Base-by-base conservation (phyloP, 2,888 invertebrate genomes). In the Acronicta aceris region DNA sequence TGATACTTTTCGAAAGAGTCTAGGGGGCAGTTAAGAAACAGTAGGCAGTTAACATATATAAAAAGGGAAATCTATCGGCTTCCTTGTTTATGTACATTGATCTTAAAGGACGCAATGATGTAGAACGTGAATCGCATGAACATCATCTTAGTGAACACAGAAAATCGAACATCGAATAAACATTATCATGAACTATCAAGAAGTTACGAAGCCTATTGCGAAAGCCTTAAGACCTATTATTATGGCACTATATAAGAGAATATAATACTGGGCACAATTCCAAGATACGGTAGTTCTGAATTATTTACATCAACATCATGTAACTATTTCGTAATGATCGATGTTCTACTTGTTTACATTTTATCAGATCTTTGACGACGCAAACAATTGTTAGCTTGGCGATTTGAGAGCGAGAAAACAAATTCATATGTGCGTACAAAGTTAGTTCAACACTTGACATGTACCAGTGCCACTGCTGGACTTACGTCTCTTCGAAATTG, bases 241-340 rank as follows among this genome's bases (percentile, higher is more conserved):
- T 42, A 53, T 42, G 9, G 15, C 36, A 60, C 5, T 25, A 36
- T 25, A n/a, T n/a, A 43, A 38, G 16, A 12, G 36, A 15, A 10
- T 17, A 36, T 16, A n/a, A 62, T 30, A 45, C 17, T 46, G 6
- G 61, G 45, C 48, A 46, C 9, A 33, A 10, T 27, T 38, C 47
- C 54, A 43, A 54, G 41, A 38, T 12, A 46, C n/a, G 21, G 7
- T 13, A 47, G 9, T 15, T 43, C 8, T 10, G 13, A 48, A 49
- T 33, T 27, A 38, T 12, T n/a, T 15, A 41, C n/a, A 13, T 17
- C 5, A 17, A 43, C 12, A 25, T 25, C 21, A 43, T 10, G 38
- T 38, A 13, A 36, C n/a, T 36, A 38, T 38, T 38, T 38, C 38
- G 38, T 38, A 43, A 43, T 43, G 42, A 43, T 17, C 13, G 3